Percentiles rank a stretch among this genome's conserved stretches.
Conservation (phyloP, 2,113 vertebrate genomes). For the Cromileptes altivelis region DNA sequence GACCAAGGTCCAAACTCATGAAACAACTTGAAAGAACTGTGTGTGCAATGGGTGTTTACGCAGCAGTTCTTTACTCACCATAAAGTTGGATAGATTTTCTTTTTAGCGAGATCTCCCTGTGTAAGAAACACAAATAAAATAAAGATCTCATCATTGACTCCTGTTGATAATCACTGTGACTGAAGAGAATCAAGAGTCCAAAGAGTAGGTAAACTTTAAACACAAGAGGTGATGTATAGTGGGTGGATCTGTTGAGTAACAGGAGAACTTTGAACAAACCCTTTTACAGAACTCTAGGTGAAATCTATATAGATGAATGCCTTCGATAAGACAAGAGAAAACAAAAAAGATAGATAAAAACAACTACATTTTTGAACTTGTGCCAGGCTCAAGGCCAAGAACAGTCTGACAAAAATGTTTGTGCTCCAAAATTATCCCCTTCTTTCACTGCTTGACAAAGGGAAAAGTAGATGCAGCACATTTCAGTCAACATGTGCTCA, state of each 20-base stretch:
- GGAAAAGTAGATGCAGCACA: slow-evolving; percentile 47
- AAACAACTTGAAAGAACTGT: background rate
- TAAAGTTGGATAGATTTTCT: slow-evolving; percentile 91
- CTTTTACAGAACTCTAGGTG: background rate
- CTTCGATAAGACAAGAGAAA: background rate
- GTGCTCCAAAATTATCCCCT: background rate
- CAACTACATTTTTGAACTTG: background rate
- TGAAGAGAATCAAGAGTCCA: slow-evolving; percentile 24
- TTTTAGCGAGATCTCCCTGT: slow-evolving; percentile 90
- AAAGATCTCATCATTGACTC: background rate
- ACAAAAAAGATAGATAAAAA: background rate
- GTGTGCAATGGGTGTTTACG: background rate
- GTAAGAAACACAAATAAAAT: slow-evolving; percentile 15
- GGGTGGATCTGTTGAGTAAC: slow-evolving; percentile 7
- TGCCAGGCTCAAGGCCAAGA: background rate
- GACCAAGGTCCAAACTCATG: slow-evolving; percentile 26
- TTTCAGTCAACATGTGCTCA: slow-evolving; percentile 39
- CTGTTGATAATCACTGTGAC: background rate
- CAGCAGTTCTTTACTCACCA: slow-evolving; percentile 81
- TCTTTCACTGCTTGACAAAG: slow-evolving; percentile 33
- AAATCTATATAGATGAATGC: background rate
- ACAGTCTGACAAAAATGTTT: background rate
- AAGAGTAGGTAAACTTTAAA: slow-evolving; percentile 42
- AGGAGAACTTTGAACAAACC: slow-evolving; percentile 21
- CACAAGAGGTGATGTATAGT: background rate